Conservation (phyloP, 2,797 vertebrate genomes). For the Phrynocephalus forsythii region DNA sequence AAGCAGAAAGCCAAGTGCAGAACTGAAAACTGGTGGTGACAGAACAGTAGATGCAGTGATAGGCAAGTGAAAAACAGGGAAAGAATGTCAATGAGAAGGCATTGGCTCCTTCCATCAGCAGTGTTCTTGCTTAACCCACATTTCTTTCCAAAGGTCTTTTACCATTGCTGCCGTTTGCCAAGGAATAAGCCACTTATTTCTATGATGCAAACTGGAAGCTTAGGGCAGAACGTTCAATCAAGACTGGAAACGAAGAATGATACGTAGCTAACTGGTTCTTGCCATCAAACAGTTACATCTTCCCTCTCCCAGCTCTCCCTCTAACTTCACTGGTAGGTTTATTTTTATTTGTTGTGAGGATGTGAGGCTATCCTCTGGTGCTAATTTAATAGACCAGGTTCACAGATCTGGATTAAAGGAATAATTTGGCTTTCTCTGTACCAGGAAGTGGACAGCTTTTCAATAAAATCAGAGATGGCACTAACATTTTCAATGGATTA, state of each 20-base stretch:
- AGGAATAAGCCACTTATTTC: not conserved
- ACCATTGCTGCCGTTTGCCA: not conserved
- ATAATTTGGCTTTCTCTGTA: accelerated
- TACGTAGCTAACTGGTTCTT: accelerated
- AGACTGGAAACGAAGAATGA: accelerated
- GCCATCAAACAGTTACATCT: not conserved
- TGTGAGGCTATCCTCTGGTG: not conserved
- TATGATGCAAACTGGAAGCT: not conserved
- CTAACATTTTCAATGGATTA: not conserved
- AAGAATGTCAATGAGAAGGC: not conserved
- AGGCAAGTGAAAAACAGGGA: not conserved
- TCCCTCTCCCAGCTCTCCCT: not conserved
- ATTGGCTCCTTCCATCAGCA: not conserved
- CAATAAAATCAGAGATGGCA: not conserved
- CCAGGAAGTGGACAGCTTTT: not conserved
- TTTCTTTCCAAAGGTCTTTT: not conserved
- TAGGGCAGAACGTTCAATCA: accelerated
- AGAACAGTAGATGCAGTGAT: not conserved
- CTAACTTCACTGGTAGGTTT: accelerated
- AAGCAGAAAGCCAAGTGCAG: not conserved
- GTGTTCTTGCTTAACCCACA: not conserved
- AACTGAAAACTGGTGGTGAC: not conserved
- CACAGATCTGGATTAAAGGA: not conserved
- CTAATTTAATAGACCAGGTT: not conserved
- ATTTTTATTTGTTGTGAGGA: not conserved